phyloP scores from a whole-genome alignment of 2,888 invertebrate genomes.

The Cantharis lateralis region DNA sequence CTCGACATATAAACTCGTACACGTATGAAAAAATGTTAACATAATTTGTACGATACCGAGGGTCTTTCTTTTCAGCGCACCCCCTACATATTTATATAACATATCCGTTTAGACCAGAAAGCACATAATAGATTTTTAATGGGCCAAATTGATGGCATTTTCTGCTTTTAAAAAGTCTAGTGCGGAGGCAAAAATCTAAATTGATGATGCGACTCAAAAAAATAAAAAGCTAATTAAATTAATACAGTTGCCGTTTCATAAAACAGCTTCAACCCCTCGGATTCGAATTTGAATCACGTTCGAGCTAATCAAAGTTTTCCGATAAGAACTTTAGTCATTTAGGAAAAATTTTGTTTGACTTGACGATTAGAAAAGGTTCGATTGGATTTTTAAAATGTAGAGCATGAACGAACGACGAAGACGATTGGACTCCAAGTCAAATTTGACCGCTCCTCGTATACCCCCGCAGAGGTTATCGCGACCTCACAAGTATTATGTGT shows the following conservation, averaged over 20 bases:
- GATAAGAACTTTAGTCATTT: background rate
- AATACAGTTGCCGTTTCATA: background rate
- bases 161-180: background rate
- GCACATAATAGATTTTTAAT: conserved; percentile 3
- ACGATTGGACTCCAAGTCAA: background rate
- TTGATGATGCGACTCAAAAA: background rate
- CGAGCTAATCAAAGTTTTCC: background rate
- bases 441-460: background rate
- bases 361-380: background rate
- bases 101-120: background rate
- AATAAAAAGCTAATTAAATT: background rate
- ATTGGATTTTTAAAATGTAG: background rate
- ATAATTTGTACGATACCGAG: background rate
- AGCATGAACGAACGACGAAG: too few species aligned
- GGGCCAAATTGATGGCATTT: background rate
- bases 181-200: background rate
- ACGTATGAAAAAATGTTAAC: background rate
- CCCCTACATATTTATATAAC: background rate
- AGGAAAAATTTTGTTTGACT: background rate
- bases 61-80: background rate
- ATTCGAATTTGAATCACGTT: background rate
- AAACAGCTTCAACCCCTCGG: background rate
- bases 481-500: background rate
- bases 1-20: background rate
- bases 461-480: background rate